phyloP scores from a whole-genome alignment of 2,797 vertebrate genomes.

The Serranus cabrilla region DNA sequence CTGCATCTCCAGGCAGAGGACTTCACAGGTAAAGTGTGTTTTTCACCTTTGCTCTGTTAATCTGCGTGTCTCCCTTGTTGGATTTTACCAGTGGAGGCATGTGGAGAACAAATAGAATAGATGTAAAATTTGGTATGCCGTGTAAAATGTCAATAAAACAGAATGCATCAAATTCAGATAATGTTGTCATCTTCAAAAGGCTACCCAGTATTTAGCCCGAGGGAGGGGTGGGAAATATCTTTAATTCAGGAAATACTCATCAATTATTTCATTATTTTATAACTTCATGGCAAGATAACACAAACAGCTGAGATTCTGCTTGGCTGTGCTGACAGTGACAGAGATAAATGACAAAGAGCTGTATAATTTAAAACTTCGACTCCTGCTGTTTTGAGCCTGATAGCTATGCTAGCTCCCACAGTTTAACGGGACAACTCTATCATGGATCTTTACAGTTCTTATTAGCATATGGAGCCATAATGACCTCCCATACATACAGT shows the following conservation, averaged over 20 bases:
- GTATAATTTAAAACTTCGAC: constrained; percentile 15
- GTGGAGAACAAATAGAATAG: neutral
- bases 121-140: neutral
- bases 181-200: too few relatives aligned
- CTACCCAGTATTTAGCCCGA: too few relatives aligned
- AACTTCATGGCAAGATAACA: neutral
- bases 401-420: neutral
- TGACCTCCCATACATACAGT: neutral
- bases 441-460: constrained; percentile 3
- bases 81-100: neutral
- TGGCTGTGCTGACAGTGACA: neutral
- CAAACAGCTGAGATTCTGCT: constrained; percentile 13
- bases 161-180: too few relatives aligned
- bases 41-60: too few relatives aligned
- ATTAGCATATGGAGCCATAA: neutral
- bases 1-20: constrained; percentile 98
- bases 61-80: neutral
- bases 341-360: neutral
- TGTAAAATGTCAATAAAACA: too few relatives aligned
- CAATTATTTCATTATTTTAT: neutral
- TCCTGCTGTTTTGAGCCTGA: constrained; percentile 4
- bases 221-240: too few relatives aligned
- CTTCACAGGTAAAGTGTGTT: constrained; percentile 91
- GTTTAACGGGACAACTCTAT: neutral
- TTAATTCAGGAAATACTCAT: constrained; percentile 2